These are phyloP conservation scores for Fregata magnificens DNA, from an alignment of 2,113 vertebrate species.

Conservation along the genomic window DNA sequence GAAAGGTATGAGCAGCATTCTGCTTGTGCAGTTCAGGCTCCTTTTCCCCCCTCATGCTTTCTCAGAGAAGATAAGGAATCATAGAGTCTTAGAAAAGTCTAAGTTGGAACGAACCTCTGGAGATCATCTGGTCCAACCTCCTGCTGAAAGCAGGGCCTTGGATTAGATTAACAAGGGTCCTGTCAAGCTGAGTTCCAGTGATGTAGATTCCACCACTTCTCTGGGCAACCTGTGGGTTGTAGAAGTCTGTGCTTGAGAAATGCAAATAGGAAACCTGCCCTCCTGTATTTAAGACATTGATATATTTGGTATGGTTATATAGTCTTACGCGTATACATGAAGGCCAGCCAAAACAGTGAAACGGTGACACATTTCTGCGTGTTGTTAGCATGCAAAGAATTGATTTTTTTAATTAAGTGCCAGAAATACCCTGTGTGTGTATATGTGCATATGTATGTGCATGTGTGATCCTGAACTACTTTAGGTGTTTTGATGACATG, in stretches of 20 bases:
- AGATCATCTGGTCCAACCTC: background rate
- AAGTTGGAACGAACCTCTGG: background rate
- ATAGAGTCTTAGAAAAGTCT: background rate
- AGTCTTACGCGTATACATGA: background rate
- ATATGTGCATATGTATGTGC: no score
- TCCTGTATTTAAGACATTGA: background rate
- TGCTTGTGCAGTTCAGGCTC: background rate
- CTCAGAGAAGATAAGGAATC: background rate
- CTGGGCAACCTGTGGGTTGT: background rate
- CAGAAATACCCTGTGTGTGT: background rate
- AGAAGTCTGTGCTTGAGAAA: background rate
- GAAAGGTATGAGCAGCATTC: constrained; percentile 82
- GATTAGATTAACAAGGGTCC: background rate
- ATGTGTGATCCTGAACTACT: background rate
- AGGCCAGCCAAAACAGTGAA: background rate
- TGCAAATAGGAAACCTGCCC: background rate
- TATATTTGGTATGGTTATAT: background rate
- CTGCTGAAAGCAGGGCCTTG: background rate
- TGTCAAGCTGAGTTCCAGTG: background rate
- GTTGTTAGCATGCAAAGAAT: background rate
- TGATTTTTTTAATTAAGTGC: background rate
- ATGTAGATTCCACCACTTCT: background rate
- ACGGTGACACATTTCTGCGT: background rate
- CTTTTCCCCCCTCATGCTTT: background rate
- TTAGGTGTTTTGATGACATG: background rate